Base-by-base conservation (phyloP, 1,140 invertebrate genomes). In the Helicoverpa armigera region DNA sequence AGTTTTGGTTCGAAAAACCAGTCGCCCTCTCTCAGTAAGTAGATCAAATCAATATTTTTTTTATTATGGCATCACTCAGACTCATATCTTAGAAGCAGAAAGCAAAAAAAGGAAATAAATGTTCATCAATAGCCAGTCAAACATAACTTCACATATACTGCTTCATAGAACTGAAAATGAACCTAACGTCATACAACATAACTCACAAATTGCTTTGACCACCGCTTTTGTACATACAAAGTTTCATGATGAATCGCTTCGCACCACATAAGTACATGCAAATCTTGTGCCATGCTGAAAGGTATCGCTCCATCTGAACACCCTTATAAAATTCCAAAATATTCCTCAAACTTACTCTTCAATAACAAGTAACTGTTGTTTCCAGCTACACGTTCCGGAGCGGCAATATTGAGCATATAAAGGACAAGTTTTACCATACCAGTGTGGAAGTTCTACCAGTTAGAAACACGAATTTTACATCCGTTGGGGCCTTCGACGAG, bases 321-420 rank as follows among this genome's bases (percentile, higher is more conserved):
- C 13, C 11, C 35, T 70, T 4, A 51, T 18, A 7, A 51, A 43
- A 35, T 11, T 2, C 4, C 31, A 2, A 76, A 18, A 51, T 60
- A 50, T 12, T 9, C 51, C 29, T 51, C 43, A 35, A 51, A 63
- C 7, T 9, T 18, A 18, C 12, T 79, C 3, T 69, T 82, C 50
- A 76, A 63, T 56, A 63, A 63, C 10, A 63, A 58, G 54, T 76
- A 58, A 79, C 23, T 75, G 31, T 35, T 5, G 35, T 82, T 87
- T 87, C 79, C 95, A 98, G 98, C 83, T 99, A 97, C 94, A 95
- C 97, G 81, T 98, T 99, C 90, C 96, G 98, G 78, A 99, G 98
- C 94, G 98, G 98, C 18, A 99, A 99, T 94, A 96, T 97, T 3
- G 98, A 99, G 87, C 98, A 99, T 95, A 97, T 97, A 0, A 98